phyloP scores from a whole-genome alignment of 2,888 invertebrate genomes.

The Pseudococcus jackbeardsleyi region DNA sequence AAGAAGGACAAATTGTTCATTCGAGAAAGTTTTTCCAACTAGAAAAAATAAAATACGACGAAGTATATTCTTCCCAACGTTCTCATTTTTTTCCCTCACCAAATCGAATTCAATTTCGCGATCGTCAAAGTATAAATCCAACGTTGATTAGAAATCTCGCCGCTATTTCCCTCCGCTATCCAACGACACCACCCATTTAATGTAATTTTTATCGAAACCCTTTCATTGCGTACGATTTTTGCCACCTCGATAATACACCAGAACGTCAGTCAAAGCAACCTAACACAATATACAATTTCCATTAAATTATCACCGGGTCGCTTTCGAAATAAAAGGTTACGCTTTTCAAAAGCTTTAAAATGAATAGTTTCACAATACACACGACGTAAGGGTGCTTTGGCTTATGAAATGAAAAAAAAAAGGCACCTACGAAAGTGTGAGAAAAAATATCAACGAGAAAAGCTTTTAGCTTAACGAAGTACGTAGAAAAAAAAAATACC shows the following conservation, averaged over 20 bases:
- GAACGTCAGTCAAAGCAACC: not conserved
- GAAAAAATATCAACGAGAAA: not conserved
- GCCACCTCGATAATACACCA: not conserved
- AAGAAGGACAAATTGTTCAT: no score
- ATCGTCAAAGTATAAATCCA: no score
- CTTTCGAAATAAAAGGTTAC: constrained; percentile 8
- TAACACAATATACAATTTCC: constrained; percentile 7
- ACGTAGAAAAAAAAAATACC: not conserved
- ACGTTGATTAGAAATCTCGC: not conserved
- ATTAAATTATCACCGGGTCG: not conserved
- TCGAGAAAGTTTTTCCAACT: no score
- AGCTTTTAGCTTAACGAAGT: constrained; percentile 32
- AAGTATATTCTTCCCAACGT: no score
- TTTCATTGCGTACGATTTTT: not conserved
- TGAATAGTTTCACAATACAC: constrained; percentile 6
- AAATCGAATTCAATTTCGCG: not conserved
- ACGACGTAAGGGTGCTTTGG: not conserved
- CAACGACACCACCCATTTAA: not conserved
- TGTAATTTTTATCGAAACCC: constrained; percentile 1
- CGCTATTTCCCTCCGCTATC: not conserved
- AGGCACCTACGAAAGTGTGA: not conserved
- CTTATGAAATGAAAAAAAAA: constrained; percentile 7
- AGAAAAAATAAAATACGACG: no score
- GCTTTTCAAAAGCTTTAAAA: constrained; percentile 19
- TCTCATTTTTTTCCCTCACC: not conserved